A percentile compares a stretch with the other conserved stretches of the same genome.
phyloP scores from a whole-genome alignment of 2,113 vertebrate species.

The Haplochromis vanheusdeni region DNA sequence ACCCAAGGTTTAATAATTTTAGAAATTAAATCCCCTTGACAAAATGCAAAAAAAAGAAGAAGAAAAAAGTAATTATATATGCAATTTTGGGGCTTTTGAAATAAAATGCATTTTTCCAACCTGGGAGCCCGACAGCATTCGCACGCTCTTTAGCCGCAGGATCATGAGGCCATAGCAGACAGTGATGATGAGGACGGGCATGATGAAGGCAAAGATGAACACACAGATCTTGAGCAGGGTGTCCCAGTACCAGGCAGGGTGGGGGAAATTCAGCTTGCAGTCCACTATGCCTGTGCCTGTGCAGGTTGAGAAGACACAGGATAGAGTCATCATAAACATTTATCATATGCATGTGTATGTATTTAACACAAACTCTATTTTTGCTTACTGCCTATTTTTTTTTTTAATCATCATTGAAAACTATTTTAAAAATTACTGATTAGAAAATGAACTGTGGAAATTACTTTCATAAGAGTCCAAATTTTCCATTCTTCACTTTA shows the following conservation, averaged over 20 bases:
- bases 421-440: neutral
- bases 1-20: neutral
- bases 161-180: constrained; percentile 98
- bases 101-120: neutral
- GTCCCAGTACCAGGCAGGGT: constrained; percentile 97
- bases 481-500: neutral
- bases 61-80: neutral
- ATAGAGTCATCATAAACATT: neutral
- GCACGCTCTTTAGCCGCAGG: constrained; percentile 92
- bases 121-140: constrained; percentile 96
- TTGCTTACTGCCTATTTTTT: neutral
- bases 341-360: neutral
- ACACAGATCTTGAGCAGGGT: constrained; percentile 97
- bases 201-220: constrained; percentile 98
- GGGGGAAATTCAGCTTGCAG: constrained; percentile 89
- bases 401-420: neutral
- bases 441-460: neutral
- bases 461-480: neutral
- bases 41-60: neutral
- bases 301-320: neutral
- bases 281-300: constrained; percentile 75
- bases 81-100: neutral
- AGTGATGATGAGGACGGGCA: constrained; percentile 96
- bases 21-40: neutral
- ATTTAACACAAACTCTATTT: neutral